A percentile compares a stretch with the other conserved stretches of the same genome.
Conservation (phyloP, 2,113 vertebrate genomes). For the Mastomys natalensis region DNA sequence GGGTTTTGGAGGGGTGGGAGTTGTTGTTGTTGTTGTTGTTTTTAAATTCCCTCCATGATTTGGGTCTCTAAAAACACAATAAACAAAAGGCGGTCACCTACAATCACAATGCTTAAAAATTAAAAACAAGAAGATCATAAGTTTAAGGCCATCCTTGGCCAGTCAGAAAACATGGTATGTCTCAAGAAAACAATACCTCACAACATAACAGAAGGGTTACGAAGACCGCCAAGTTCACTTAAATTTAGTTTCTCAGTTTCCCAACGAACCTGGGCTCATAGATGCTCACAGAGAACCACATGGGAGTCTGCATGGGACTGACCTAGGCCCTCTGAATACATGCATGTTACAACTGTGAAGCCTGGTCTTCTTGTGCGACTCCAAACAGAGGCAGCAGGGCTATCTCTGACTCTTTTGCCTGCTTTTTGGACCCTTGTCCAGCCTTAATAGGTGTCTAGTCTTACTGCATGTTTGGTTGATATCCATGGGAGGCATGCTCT, state of each 20-base stretch:
- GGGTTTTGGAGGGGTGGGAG: too few species aligned
- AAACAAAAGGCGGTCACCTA: not conserved
- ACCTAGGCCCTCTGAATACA: not conserved
- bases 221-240: not conserved
- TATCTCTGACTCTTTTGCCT: not conserved
- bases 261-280: not conserved
- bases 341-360: not conserved
- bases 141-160: not conserved
- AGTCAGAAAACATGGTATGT: not conserved
- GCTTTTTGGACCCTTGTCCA: not conserved
- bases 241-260: not conserved
- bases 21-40: not conserved
- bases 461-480: not conserved
- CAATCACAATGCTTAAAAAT: not conserved
- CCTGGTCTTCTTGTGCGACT: not conserved
- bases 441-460: not conserved
- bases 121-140: not conserved
- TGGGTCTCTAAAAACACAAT: not conserved
- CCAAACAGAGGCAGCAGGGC: not conserved
- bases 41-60: not conserved
- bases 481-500: not conserved
- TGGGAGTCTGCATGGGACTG: not conserved
- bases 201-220: not conserved
- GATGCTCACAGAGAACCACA: not conserved
- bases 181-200: not conserved